These are phyloP conservation scores for Columbina picui DNA, from an alignment of 2,113 vertebrate species.

Conservation along the genomic window DNA sequence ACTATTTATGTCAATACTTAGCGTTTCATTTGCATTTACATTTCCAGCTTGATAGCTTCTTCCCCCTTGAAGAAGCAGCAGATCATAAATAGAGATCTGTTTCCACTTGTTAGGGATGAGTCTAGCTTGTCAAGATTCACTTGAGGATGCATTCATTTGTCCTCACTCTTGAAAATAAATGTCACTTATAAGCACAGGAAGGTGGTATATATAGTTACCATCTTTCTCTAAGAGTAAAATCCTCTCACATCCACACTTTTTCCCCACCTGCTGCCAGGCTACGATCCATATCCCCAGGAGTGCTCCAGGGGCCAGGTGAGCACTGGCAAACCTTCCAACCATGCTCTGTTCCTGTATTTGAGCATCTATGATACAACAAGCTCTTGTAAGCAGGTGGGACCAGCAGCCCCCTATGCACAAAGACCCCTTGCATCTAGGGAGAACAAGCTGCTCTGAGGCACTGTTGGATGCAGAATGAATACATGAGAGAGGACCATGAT, in stretches of 20 bases:
- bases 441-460: not conserved
- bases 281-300: not conserved
- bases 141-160: conserved; percentile 66
- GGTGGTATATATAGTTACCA: conserved; percentile 40
- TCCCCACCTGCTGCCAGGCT: conserved; percentile 7
- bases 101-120: conserved; percentile 63
- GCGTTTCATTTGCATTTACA: conserved; percentile 61
- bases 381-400: not conserved
- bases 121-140: conserved; percentile 67
- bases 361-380: not conserved
- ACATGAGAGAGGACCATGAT: not conserved
- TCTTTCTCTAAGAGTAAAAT: conserved; percentile 30
- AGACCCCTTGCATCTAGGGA: not conserved
- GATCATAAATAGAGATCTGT: conserved; percentile 68
- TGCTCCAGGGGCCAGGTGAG: not conserved
- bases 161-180: conserved; percentile 68
- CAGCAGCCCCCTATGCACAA: not conserved
- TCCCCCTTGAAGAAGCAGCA: conserved; percentile 46
- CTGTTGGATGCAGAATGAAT: not conserved
- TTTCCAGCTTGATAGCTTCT: conserved; percentile 54
- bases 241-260: conserved; percentile 2
- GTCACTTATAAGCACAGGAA: conserved; percentile 52
- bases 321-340: not conserved
- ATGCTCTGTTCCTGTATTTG: not conserved
- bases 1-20: conserved; percentile 71